phyloP scores from a whole-genome alignment of 2,888 invertebrate species.

The Megastigmus dorsalis region DNA sequence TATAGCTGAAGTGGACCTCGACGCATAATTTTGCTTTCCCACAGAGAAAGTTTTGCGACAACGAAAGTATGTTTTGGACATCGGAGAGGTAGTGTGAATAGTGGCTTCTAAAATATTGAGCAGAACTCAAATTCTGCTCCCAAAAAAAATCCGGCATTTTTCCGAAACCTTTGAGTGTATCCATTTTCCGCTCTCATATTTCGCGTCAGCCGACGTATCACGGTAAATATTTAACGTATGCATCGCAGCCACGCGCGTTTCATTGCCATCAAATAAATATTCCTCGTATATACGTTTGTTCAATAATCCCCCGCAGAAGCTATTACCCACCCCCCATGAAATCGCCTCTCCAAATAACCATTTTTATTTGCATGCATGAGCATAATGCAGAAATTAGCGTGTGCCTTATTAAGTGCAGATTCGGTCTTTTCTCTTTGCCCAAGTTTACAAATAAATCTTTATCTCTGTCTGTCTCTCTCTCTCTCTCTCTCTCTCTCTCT shows the following conservation, averaged over 20 bases:
- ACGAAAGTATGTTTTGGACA: too few relatives aligned
- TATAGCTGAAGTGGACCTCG: too few relatives aligned
- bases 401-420: slow-evolving; percentile 16
- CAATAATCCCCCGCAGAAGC: too few relatives aligned
- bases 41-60: too few relatives aligned
- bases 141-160: too few relatives aligned
- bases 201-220: too few relatives aligned
- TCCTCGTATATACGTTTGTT: slow-evolving; percentile 2
- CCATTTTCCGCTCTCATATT: too few relatives aligned
- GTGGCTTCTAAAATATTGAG: too few relatives aligned
- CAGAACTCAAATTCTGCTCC: too few relatives aligned
- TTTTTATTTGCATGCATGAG: slow-evolving; percentile 32
- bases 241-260: not conserved
- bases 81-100: too few relatives aligned
- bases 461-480: not conserved
- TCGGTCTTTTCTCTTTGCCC: slow-evolving; percentile 9
- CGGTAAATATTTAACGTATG: slow-evolving; percentile 17
- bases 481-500: not conserved
- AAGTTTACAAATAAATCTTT: slow-evolving; percentile 51
- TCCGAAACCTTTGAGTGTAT: too few relatives aligned
- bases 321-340: not conserved
- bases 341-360: slow-evolving; percentile 10
- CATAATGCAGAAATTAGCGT: slow-evolving; percentile 32
- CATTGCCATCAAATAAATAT: slow-evolving; percentile 27
- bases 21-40: too few relatives aligned